These are phyloP conservation scores for Sesia apiformis DNA, from an alignment of 2,888 invertebrate genomes.

Conservation along the genomic window DNA sequence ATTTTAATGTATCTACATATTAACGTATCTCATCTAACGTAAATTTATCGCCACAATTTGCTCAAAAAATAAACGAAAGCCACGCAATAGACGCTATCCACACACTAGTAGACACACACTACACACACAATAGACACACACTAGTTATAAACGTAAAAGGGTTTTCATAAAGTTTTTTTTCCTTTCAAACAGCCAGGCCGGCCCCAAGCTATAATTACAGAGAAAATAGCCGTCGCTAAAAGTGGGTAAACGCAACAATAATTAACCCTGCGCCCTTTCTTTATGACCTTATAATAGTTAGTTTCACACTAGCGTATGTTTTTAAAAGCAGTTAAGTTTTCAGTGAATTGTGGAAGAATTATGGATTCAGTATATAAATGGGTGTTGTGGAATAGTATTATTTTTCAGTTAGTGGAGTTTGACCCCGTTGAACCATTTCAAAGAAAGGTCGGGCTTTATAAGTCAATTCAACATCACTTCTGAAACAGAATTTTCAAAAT, in stretches of 20 bases:
- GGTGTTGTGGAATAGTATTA: too few species aligned
- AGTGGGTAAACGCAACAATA: constrained; percentile 12
- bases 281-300: constrained; percentile 21
- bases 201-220: constrained; percentile 18
- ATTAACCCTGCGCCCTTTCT: constrained; percentile 24
- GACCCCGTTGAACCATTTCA: too few species aligned
- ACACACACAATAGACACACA: too few species aligned
- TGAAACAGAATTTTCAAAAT: too few species aligned
- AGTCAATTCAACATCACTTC: too few species aligned
- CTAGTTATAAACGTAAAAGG: background rate
- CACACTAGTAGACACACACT: too few species aligned
- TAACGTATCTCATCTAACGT: too few species aligned
- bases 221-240: constrained; percentile 13
- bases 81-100: too few species aligned
- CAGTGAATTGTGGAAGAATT: background rate
- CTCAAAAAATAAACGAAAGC: too few species aligned
- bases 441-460: too few species aligned
- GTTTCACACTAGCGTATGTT: constrained; percentile 11
- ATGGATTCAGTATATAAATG: background rate
- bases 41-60: too few species aligned
- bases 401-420: background rate
- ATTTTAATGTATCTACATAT: too few species aligned
- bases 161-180: background rate
- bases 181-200: background rate
- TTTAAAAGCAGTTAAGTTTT: background rate